Evolutionary conservation across 1,140 invertebrate species (phyloP).

Genomic region (Microplitis demolitor): DNA sequence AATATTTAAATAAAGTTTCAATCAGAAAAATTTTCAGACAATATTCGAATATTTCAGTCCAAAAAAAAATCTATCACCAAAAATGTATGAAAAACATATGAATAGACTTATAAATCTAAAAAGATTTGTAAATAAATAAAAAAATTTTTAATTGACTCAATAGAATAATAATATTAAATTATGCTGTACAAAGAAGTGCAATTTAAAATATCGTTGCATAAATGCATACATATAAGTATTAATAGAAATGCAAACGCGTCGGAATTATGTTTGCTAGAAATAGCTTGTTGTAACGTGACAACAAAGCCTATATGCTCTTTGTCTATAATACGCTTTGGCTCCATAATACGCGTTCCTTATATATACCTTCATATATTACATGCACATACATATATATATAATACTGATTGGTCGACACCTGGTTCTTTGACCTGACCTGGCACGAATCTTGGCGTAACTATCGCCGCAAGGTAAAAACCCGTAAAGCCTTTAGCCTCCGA

Average conservation of each 20-base stretch:
- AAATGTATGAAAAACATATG: no score
- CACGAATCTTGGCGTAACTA: slow-evolving; percentile 32
- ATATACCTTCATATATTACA: no score
- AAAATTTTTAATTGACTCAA: neutral
- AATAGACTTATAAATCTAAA: neutral
- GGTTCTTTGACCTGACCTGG: slow-evolving; percentile 53
- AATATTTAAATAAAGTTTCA: no score
- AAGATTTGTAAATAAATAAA: neutral
- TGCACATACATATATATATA: no score
- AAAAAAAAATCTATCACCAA: neutral
- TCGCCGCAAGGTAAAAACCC: slow-evolving; percentile 34
- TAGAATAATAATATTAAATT: no score
- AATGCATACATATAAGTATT: slow-evolving; percentile 3
- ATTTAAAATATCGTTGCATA: neutral
- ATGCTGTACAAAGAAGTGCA: no score
- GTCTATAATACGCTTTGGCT: neutral
- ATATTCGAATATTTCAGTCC: neutral
- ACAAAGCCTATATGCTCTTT: neutral
- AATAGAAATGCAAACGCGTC: slow-evolving; percentile 20
- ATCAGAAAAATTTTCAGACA: neutral
- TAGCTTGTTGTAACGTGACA: slow-evolving; percentile 50
- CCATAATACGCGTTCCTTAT: neutral
- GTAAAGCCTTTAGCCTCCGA: slow-evolving; percentile 17
- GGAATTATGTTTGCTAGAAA: slow-evolving; percentile 38
- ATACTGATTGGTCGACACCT: neutral